Evolutionary conservation across 1,140 invertebrate species (phyloP).

Genomic region (Hyposmocoma kahamanoa): DNA sequence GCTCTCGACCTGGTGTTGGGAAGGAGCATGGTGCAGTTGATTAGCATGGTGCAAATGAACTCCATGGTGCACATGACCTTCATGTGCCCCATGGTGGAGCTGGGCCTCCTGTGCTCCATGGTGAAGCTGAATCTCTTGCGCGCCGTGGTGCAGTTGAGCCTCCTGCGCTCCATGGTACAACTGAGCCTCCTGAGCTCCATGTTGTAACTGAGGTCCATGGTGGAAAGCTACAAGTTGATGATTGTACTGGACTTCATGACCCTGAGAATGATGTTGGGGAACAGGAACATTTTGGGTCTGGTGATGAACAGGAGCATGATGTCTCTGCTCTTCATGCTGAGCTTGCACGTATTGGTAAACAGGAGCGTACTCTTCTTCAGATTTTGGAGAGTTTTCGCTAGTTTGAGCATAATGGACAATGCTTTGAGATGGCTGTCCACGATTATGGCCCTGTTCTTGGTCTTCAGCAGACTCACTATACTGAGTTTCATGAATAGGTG

Average conservation of each 20-base stretch:
- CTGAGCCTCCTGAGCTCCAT: slow-evolving; percentile 11
- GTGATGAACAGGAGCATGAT: slow-evolving; percentile 24
- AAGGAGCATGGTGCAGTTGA: no score
- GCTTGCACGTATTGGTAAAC: slow-evolving; percentile 27
- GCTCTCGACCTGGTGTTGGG: slow-evolving; percentile 31
- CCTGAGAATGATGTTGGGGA: background rate
- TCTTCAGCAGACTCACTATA: slow-evolving; percentile 16
- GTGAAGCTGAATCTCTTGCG: slow-evolving; percentile 19
- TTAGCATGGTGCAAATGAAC: background rate
- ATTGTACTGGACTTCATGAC: background rate
- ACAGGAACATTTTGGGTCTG: slow-evolving; percentile 10
- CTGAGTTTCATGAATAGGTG: slow-evolving; percentile 38
- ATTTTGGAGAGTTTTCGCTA: slow-evolving; percentile 38
- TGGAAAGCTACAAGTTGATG: background rate
- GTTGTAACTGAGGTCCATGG: slow-evolving; percentile 10
- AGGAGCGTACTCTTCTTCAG: slow-evolving; percentile 30
- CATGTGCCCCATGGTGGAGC: slow-evolving; percentile 1
- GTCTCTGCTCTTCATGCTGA: slow-evolving; percentile 27
- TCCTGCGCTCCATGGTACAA: slow-evolving; percentile 25
- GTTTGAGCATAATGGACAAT: slow-evolving; percentile 29
- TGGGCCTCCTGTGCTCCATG: slow-evolving; percentile 1
- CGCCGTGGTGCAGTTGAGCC: slow-evolving; percentile 24
- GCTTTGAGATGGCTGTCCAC: slow-evolving; percentile 38
- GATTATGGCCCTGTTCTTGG: slow-evolving; percentile 21
- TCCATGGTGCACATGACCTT: background rate